Conservation (phyloP, 2,113 vertebrate genomes). For the Crotalus horridus region DNA sequence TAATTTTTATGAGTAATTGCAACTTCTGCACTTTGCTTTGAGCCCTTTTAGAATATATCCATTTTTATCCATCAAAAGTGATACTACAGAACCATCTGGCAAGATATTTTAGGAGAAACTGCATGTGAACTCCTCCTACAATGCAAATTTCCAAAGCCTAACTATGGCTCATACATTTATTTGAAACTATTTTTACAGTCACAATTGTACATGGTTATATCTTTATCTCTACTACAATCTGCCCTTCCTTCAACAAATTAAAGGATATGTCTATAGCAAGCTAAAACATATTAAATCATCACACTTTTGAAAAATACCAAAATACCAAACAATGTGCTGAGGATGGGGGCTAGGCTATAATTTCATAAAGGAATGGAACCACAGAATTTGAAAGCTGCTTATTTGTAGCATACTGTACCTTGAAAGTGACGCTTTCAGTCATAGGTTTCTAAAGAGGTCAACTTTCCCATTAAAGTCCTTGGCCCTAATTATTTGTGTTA, state of each 20-base stretch:
- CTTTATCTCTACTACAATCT: neutral
- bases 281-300: neutral
- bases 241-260: no score
- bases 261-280: neutral
- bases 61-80: neutral
- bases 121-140: neutral
- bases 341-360: neutral
- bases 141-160: neutral
- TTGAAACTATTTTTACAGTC: neutral
- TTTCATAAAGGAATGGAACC: neutral
- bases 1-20: neutral
- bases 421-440: neutral
- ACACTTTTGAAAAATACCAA: neutral
- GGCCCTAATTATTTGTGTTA: constrained; percentile 24
- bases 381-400: no score
- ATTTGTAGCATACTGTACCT: neutral
- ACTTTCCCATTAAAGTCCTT: neutral
- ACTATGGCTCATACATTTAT: no score
- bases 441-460: neutral
- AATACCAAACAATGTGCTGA: no score
- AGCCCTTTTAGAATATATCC: neutral
- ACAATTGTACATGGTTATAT: neutral
- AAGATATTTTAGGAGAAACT: neutral
- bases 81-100: neutral
- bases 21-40: neutral